Percentiles rank a stretch among this genome's conserved stretches.
Evolutionary conservation across 2,888 invertebrate species (phyloP).

Genomic region (Chloroclystis v-ata): DNA sequence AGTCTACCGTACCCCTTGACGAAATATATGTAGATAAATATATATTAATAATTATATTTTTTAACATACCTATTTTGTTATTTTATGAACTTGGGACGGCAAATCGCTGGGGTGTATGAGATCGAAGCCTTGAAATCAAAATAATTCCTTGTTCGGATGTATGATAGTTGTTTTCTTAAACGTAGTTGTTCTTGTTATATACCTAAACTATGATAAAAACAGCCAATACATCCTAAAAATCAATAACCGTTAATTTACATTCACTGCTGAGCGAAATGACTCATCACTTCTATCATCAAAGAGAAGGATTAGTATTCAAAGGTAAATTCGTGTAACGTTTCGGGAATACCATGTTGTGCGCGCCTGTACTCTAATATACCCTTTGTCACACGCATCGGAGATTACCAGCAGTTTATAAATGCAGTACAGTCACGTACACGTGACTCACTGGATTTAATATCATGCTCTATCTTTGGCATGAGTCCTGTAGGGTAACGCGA

Average conservation of each 20-base stretch:
- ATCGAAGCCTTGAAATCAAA: no score
- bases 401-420: constrained; percentile 40
- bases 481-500: constrained; percentile 27
- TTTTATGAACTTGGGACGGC: no score
- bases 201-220: no score
- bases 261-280: constrained; percentile 13
- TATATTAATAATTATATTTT: no score
- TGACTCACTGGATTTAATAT: constrained; percentile 37
- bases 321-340: constrained; percentile 39
- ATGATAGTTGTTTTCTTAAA: no score
- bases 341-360: constrained; percentile 50
- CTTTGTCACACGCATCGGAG: constrained; percentile 50
- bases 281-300: constrained; percentile 21
- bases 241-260: constrained; percentile 19
- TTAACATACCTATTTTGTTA: no score
- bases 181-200: no score
- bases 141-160: no score
- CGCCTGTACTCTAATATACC: constrained; percentile 47
- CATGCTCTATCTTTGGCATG: constrained; percentile 19
- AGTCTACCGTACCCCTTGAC: no score
- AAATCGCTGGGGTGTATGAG: no score
- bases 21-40: no score
- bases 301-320: constrained; percentile 47
- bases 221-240: constrained; percentile 3
- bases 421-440: constrained; percentile 62